A percentile compares a stretch with the other conserved stretches of the same genome.
Conservation (phyloP, 2,113 vertebrate species). For the Salminus brasiliensis region DNA sequence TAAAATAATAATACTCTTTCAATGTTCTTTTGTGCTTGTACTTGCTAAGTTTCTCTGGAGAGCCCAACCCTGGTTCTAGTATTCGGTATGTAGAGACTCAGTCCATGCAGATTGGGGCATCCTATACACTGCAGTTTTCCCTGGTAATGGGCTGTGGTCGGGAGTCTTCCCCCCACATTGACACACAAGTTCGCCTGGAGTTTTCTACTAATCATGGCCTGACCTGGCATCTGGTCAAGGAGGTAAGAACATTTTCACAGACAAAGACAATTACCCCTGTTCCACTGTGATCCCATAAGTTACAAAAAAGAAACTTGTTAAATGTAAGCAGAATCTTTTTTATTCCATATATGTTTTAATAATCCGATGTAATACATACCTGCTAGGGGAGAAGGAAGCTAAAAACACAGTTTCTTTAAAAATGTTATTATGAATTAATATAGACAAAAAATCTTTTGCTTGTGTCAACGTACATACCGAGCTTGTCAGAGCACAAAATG, state of each 20-base stretch:
- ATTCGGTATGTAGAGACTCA: slow-evolving; percentile 98
- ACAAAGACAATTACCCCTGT: too few species aligned
- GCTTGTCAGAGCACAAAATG: too few species aligned
- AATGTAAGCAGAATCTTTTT: too few species aligned
- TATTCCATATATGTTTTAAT: too few species aligned
- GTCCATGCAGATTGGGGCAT: slow-evolving; percentile 97
- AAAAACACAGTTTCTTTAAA: too few species aligned
- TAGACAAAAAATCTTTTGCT: too few species aligned
- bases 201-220: slow-evolving; percentile 98
- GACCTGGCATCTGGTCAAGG: slow-evolving; percentile 97
- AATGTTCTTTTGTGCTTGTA: background rate
- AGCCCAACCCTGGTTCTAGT: slow-evolving; percentile 89
- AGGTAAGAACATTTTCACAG: slow-evolving; percentile 76
- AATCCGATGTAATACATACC: too few species aligned
- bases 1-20: background rate
- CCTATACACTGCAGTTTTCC: slow-evolving; percentile 96
- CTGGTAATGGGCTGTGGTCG: slow-evolving; percentile 94
- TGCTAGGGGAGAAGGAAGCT: too few species aligned
- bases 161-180: slow-evolving; percentile 88
- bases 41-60: slow-evolving; percentile 76
- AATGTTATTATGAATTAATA: too few species aligned
- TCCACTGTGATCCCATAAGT: too few species aligned
- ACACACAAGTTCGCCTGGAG: slow-evolving; percentile 96
- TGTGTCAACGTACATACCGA: too few species aligned
- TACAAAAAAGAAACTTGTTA: too few species aligned